Conservation (phyloP, 2,113 vertebrate genomes). For the Laterallus jamaicensis region DNA sequence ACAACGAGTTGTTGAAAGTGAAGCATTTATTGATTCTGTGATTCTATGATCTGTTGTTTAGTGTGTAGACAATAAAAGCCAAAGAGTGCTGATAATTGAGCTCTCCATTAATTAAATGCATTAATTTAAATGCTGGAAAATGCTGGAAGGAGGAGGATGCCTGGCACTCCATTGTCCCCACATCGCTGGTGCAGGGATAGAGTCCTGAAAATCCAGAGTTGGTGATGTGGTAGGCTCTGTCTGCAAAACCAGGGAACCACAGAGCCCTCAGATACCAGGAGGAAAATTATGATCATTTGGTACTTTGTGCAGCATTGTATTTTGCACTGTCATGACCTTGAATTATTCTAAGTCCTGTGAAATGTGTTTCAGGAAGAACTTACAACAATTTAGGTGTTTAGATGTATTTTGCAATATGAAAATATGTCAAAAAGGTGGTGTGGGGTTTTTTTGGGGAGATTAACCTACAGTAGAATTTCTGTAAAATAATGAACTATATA, state of each 20-base stretch:
- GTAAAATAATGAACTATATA: background rate
- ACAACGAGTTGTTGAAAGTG: background rate
- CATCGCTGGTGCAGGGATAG: fast-evolving
- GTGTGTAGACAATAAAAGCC: background rate
- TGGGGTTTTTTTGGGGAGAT: fast-evolving
- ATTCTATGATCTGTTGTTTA: background rate
- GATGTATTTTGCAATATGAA: background rate
- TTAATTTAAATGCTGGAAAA: background rate
- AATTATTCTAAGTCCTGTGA: background rate
- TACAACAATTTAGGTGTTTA: background rate
- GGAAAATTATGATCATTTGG: background rate
- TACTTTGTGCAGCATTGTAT: background rate
- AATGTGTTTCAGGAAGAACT: background rate
- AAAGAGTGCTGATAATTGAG: background rate
- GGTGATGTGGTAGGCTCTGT: fast-evolving
- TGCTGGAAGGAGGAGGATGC: background rate
- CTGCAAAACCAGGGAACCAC: background rate
- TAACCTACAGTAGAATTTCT: background rate
- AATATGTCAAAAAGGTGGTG: background rate
- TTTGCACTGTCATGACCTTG: background rate
- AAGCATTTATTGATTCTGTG: background rate
- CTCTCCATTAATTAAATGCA: background rate
- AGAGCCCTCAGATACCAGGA: background rate
- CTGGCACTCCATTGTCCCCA: fast-evolving
- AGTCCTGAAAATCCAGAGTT: background rate